phyloP scores from a whole-genome alignment of 2,797 vertebrate species.

The Acipenser transmontanus region DNA sequence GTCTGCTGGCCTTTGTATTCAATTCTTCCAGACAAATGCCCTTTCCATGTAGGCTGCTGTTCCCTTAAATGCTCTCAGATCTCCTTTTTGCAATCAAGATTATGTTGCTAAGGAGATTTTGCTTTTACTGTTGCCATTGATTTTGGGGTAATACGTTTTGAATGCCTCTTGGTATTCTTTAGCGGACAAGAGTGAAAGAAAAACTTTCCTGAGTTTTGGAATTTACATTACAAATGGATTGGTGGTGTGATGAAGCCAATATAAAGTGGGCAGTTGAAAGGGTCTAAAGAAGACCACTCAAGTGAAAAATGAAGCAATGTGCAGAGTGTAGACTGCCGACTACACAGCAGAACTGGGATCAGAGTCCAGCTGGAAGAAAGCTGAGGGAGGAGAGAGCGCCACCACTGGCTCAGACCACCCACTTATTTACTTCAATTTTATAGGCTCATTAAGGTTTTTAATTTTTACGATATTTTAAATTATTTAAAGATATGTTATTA shows the following conservation, averaged over 20 bases:
- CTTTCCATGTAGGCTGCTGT: constrained; percentile 74
- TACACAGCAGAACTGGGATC: constrained; percentile 26
- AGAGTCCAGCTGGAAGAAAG: constrained; percentile 53
- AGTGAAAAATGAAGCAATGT: constrained; percentile 98
- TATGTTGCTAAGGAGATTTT: constrained; percentile 99
- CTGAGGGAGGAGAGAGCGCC: constrained; percentile 42
- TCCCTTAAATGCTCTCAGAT: constrained; percentile 79
- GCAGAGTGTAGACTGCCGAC: constrained; percentile 67
- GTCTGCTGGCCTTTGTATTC: constrained; percentile 81
- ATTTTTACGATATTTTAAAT: constrained; percentile 3
- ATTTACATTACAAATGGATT: constrained; percentile 91
- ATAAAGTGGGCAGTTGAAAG: constrained; percentile 83
- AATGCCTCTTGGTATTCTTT: constrained; percentile 97
- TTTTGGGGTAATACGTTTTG: constrained; percentile 99
- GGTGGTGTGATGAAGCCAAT: constrained; percentile 76
- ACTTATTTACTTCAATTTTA: constrained; percentile 26
- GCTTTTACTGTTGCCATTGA: constrained; percentile 97
- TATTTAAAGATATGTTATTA: constrained; percentile 3
- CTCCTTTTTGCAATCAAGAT: constrained; percentile 89
- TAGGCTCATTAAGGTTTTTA: neutral
- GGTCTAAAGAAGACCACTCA: constrained; percentile 96
- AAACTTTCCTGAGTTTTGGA: constrained; percentile 83
- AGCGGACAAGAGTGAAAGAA: constrained; percentile 76
- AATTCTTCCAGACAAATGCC: constrained; percentile 81
- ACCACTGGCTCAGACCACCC: constrained; percentile 59